phyloP scores from a whole-genome alignment of 2,113 vertebrate genomes.

The Brachyhypopomus occidentalis region DNA sequence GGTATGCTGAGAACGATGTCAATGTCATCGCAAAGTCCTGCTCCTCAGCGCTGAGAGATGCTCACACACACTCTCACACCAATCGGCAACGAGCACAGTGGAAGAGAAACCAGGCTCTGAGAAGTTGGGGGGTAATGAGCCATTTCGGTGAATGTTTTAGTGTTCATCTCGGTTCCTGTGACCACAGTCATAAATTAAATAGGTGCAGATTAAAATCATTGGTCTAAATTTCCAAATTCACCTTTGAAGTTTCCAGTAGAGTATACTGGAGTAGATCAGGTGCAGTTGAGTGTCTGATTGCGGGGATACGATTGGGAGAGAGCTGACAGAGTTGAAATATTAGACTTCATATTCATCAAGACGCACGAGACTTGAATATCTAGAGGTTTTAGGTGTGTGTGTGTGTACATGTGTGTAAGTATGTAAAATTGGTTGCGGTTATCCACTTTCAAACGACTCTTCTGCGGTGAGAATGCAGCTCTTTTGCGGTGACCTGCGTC shows the following conservation, averaged over 20 bases:
- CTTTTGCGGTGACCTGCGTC: not conserved
- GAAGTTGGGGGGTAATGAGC: not conserved
- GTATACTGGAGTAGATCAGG: not conserved
- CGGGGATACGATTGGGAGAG: not conserved
- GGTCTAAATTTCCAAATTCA: constrained; percentile 37
- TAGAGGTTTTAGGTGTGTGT: not conserved
- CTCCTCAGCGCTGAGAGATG: not conserved
- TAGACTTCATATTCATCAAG: not conserved
- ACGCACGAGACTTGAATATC: not conserved
- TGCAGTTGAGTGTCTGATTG: not conserved
- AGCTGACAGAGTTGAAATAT: not conserved
- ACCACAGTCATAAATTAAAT: constrained; percentile 32
- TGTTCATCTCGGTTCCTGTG: constrained; percentile 3
- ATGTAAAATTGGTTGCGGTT: not conserved
- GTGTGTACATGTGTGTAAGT: not conserved
- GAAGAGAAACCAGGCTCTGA: not conserved
- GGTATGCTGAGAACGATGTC: constrained; percentile 19
- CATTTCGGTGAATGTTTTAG: constrained; percentile 5
- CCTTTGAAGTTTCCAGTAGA: constrained; percentile 42
- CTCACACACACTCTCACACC: constrained; percentile 9
- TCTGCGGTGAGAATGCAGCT: constrained; percentile 10
- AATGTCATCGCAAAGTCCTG: not conserved
- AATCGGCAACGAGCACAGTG: not conserved
- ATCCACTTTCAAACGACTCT: not conserved
- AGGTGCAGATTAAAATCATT: constrained; percentile 35